Evolutionary conservation across 2,888 invertebrate species (phyloP).

Genomic region (Pherbina coryleti): DNA sequence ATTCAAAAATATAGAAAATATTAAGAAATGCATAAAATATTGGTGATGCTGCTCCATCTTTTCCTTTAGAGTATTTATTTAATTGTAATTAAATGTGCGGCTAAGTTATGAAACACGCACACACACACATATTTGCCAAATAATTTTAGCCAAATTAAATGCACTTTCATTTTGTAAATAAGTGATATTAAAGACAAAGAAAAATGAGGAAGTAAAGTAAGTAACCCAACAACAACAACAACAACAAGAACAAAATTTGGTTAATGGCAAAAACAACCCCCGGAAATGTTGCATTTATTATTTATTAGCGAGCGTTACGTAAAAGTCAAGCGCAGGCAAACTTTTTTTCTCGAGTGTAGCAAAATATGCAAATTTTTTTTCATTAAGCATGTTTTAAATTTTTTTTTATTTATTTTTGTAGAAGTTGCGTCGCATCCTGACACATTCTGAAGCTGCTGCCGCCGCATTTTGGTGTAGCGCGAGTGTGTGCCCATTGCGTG

Average conservation of each 20-base stretch:
- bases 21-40: too few relatives aligned
- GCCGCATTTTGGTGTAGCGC: not conserved
- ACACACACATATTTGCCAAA: not conserved
- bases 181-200: not conserved
- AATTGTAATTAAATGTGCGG: not conserved
- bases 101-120: too few relatives aligned
- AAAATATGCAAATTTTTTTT: constrained; percentile 23
- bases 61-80: not conserved
- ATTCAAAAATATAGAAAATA: too few relatives aligned
- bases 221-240: not conserved
- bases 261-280: constrained; percentile 21
- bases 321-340: constrained; percentile 7
- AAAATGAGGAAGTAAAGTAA: not conserved
- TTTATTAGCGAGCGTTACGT: not conserved
- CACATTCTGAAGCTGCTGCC: constrained; percentile 9
- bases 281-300: not conserved
- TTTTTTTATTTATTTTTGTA: not conserved
- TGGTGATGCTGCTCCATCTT: too few relatives aligned
- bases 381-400: constrained; percentile 29
- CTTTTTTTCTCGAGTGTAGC: not conserved
- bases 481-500: not conserved
- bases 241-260: not conserved
- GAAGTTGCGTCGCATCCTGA: constrained; percentile 14
- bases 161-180: not conserved
- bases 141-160: constrained; percentile 19